Conservation (phyloP, 2,888 invertebrate genomes). For the Drosophila fulvimacula region DNA sequence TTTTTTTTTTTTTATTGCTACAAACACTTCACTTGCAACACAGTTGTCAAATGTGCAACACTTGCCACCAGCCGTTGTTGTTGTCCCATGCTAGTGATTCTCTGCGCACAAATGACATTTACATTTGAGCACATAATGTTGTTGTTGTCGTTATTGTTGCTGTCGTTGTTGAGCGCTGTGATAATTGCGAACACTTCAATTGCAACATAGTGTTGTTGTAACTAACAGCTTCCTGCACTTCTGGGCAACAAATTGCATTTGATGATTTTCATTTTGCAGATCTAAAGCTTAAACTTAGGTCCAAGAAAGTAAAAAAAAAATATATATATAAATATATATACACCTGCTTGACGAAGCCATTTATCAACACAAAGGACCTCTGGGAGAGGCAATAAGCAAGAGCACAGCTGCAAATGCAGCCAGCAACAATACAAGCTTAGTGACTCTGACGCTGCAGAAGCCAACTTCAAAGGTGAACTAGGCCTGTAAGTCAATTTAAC, state of each 20-base stretch:
- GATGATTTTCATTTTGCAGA: slow-evolving; percentile 58
- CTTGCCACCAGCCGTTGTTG: slow-evolving; percentile 46
- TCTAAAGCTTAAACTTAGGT: slow-evolving; percentile 29
- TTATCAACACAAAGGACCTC: slow-evolving; percentile 49
- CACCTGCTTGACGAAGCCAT: slow-evolving; percentile 29
- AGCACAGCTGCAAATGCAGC: neutral
- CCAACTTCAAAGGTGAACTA: slow-evolving; percentile 58
- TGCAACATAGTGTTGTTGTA: slow-evolving; percentile 50
- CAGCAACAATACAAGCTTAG: slow-evolving; percentile 3
- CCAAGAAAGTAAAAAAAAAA: neutral
- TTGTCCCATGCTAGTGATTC: slow-evolving; percentile 34
- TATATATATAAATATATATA: too few relatives aligned
- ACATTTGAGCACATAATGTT: slow-evolving; percentile 74
- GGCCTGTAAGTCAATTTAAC: slow-evolving; percentile 23
- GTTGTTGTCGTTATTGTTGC: slow-evolving; percentile 29
- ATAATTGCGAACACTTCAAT: slow-evolving; percentile 66
- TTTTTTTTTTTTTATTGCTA: slow-evolving; percentile 26
- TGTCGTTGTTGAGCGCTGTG: slow-evolving; percentile 46
- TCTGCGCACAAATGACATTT: slow-evolving; percentile 71
- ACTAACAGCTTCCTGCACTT: slow-evolving; percentile 70
- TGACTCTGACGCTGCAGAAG: slow-evolving; percentile 21
- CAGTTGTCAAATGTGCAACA: slow-evolving; percentile 76
- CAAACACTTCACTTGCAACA: slow-evolving; percentile 61
- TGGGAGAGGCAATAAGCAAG: slow-evolving; percentile 55
- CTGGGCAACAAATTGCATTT: slow-evolving; percentile 41